Base-by-base conservation (phyloP, 1,140 invertebrate genomes). In the Diabrotica undecimpunctata region DNA sequence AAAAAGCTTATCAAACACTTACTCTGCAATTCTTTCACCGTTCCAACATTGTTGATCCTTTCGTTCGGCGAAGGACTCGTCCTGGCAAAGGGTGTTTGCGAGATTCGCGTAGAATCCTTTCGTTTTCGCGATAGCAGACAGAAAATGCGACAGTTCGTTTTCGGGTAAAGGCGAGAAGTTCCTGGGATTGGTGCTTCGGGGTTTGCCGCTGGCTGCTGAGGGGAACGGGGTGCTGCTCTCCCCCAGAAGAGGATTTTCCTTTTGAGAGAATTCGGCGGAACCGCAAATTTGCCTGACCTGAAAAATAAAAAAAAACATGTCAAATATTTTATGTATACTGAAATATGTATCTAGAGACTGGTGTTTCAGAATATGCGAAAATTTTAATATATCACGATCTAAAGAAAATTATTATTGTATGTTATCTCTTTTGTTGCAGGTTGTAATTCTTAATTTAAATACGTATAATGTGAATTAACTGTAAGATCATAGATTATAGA, bases 21-120 rank as follows among this genome's bases (percentile, higher is more conserved):
- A 92, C 90, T 90, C 88, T 79, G 86, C 89, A 69, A 91, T 80
- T 64, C 83, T 78, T 68, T 89, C 84, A 46, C 89, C 90, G 74
- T 90, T 92, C 90, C 90, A 92, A 75, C 90, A 92, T 7, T 84
- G 83, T 13, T 82, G 83, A 57, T 84, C 82, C 9, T 81, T 81
- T 36, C 81, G 79, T 66, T 83, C 83, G 6, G 84, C 85, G 64
- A 86, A 86, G 66, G 81, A 83, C 4, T 83, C 82, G 65, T 86
- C 83, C 38, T 83, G 79, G 75, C 90, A 92, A 41, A 91, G 79
- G 46, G 83, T 81, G 74, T 90, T 88, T 1, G 88, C 87, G 5
- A 92, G 75, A 62, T 84, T 85, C 11, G 81, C 82, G 72, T 90
- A 91, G 72, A 91, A 89, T 56, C 87, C 86, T 66, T 86, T 86